Base-by-base conservation (phyloP, 1,140 invertebrate genomes). In the Bombus pyrosoma region DNA sequence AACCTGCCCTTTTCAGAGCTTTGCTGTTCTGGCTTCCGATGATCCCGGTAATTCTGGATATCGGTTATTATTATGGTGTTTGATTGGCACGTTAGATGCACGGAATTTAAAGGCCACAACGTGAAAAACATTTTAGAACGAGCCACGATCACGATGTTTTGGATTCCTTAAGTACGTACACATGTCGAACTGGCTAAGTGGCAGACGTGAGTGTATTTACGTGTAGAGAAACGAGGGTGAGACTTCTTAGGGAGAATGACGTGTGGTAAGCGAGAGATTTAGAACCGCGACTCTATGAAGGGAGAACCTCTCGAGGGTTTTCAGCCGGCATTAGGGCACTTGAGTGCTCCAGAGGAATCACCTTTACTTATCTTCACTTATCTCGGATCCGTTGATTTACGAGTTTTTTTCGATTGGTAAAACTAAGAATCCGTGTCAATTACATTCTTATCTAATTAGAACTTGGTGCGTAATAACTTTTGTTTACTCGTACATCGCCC, bases 201-300 rank as follows among this genome's bases (percentile, higher is more conserved):
- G 78, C 43, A 25, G 32, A 6, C 3, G 64, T 37, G 66, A 80
- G 78, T 80, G 78, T 69, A 66, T 80, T 80, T 69, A 69, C 78
- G 64, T 80, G 78, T 80, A 69, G 25, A 43, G 34, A 69, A 34
- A 22, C 8, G 41, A 34, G 64, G 78, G 47, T 28, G 74, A 43
- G 62, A 37, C 64, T 28, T 80, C 43, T 80, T n/a, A n/a, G 64
- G 78, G 78, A 68, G 64, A 69, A 68, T 37, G 78, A 80, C 28
- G 78, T 25, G 78, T 41, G 78, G 28, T 79, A 66, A 79, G 64
- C 32, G 78, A 80, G 78, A 80, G 78, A 80, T 80, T 69, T 80
- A 80, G 78, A 69, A 34, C 64, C 64, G 78, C 18, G n/a, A 28
- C 43, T 62, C 37, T 32, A 18, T 34, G 32, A 6, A 37, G 78